Evolutionary conservation across 2,888 invertebrate species (phyloP), one percentile per base, ranked within the genome.

Genomic region (Helicoverpa assulta): DNA sequence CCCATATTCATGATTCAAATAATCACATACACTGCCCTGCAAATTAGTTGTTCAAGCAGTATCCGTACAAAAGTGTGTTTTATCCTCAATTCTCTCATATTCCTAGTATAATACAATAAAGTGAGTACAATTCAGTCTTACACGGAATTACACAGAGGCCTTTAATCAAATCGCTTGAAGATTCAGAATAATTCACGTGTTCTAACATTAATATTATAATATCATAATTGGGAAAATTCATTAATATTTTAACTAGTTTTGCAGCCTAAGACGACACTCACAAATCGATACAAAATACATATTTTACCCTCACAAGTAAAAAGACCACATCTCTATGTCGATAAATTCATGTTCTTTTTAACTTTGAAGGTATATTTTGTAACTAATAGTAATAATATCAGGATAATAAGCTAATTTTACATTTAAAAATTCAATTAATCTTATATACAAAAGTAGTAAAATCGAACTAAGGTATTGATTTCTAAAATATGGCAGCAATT

Each of bases 91-190:
- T 57, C 67, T 66, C 53, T 58, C 57, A 76, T 64, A 66, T 67
- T n/a, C 74, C 59, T 75, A 75, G 58, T 73, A 70, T 69, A 80
- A 69, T 78, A 76, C 63, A 75, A 61, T 80, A 79, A 72, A 75
- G 73, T 78, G 78, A 80, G 66, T 76, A 80, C 76, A 77, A 73
- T 64, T 89, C 89, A 89, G 89, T 89, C 88, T 89, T 88, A 80
- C 87, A 77, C 85, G 85, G 84, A 86, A 78, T 79, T 79, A 71
- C 65, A 70, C 71, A 78, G 84, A 88, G 88, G 88, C 88, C 88
- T 72, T 83, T 79, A 65, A 62, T 85, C 69, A 78, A 79, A 79
- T 82, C 82, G 76, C 82, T 81, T 73, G 70, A 71, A 77, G 60
- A 71, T 74, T 74, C 57, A 77, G 65, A 75, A 68, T 72, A 76